phyloP scores from a whole-genome alignment of 2,797 vertebrate genomes.

The Morelia viridis region DNA sequence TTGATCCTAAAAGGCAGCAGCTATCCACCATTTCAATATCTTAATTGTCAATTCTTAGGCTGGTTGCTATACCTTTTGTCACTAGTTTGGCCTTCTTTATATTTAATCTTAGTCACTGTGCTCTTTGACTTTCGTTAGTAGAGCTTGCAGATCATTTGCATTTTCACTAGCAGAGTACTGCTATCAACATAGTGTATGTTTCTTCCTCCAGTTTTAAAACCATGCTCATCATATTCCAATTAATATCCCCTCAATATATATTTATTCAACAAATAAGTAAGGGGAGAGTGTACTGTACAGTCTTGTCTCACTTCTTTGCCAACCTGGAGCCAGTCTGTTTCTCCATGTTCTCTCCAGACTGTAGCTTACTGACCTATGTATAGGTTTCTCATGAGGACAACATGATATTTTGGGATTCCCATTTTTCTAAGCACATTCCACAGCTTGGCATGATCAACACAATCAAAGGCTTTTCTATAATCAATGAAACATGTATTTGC shows the following conservation, averaged over 20 bases:
- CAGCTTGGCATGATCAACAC: not conserved
- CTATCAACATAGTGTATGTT: not conserved
- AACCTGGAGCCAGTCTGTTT: not conserved
- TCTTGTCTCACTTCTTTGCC: not conserved
- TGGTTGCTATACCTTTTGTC: not conserved
- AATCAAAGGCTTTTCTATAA: not conserved
- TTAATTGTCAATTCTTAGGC: not conserved
- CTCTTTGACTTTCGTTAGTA: not conserved
- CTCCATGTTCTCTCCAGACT: not conserved
- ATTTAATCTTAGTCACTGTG: not conserved
- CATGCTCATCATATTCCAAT: not conserved
- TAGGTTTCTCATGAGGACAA: not conserved
- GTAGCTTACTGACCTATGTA: not conserved
- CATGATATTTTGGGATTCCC: not conserved
- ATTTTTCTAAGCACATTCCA: not conserved
- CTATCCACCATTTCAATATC: not conserved
- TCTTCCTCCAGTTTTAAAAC: not conserved
- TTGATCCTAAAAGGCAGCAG: not conserved
- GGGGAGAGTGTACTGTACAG: not conserved
- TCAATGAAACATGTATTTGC: not conserved
- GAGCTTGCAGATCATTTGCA: not conserved
- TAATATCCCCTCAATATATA: not conserved
- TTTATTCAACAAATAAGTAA: not conserved
- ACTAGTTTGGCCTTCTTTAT: not conserved
- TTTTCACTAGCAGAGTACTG: not conserved